Conservation (phyloP, 1,140 invertebrate species). For the Aphaenogaster floridana region DNA sequence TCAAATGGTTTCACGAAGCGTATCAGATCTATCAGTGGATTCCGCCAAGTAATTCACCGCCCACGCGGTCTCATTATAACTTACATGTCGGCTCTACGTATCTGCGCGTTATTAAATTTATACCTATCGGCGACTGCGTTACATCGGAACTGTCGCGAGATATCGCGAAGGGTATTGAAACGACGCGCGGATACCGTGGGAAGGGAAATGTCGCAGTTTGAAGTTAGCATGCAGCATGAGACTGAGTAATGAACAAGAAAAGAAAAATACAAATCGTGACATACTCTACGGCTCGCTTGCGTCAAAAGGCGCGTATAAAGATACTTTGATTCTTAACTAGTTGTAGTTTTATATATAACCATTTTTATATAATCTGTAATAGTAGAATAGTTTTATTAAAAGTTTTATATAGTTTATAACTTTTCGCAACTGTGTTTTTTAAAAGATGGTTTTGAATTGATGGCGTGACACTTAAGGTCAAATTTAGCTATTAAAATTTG, state of each 20-base stretch:
- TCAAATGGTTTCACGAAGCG: slow-evolving; percentile 93
- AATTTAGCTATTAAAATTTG: slow-evolving; percentile 1
- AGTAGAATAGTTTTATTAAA: too few species aligned
- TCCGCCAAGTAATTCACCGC: slow-evolving; percentile 86
- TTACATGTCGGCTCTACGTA: background rate
- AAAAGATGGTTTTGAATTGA: background rate
- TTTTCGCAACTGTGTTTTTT: background rate
- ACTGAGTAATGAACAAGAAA: background rate
- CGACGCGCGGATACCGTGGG: background rate
- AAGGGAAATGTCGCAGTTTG: background rate
- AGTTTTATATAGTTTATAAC: background rate
- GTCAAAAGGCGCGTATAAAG: background rate
- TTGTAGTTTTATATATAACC: background rate
- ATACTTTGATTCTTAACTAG: background rate
- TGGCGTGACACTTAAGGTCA: background rate
- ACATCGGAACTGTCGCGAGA: background rate
- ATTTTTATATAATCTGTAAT: too few species aligned
- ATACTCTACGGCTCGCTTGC: background rate
- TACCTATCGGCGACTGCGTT: background rate
- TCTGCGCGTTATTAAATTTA: slow-evolving; percentile 37
- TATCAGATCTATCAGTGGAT: slow-evolving; percentile 93
- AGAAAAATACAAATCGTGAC: background rate
- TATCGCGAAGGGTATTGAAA: background rate
- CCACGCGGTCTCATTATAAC: slow-evolving; percentile 41
- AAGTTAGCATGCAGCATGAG: background rate